Conservation (phyloP, 2,888 invertebrate species). For the Seira ritae region DNA sequence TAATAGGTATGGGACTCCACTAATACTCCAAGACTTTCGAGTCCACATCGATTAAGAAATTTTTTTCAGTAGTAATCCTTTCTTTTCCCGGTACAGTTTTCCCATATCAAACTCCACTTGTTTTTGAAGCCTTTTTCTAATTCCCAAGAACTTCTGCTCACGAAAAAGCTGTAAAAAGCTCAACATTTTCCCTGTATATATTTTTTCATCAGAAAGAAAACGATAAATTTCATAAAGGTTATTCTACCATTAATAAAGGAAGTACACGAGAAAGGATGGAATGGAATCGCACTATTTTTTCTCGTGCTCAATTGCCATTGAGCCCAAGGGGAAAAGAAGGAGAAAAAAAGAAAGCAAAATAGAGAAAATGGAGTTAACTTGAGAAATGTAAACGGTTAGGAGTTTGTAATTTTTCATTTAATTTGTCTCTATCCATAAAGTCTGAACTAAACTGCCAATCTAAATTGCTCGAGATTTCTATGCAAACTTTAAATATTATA, state of each 20-base stretch:
- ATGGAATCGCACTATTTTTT: constrained; percentile 27
- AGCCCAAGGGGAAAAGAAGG: constrained; percentile 28
- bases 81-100: not conserved
- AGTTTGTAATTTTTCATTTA: constrained; percentile 16
- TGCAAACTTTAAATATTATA: not conserved
- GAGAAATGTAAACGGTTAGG: not conserved
- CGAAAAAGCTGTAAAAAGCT: too few species aligned
- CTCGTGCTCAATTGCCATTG: constrained; percentile 40
- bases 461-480: not conserved
- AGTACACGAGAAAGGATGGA: constrained; percentile 38
- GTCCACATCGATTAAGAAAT: constrained; percentile 6
- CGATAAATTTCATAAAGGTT: not conserved
- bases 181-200: too few species aligned
- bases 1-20: not conserved
- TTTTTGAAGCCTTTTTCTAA: not conserved
- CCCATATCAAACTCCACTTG: not conserved
- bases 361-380: constrained; percentile 7
- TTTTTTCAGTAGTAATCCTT: not conserved
- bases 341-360: constrained; percentile 5
- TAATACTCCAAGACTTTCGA: constrained; percentile 8
- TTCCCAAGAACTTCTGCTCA: not conserved
- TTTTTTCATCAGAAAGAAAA: too few species aligned
- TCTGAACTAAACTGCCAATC: not conserved
- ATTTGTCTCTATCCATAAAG: constrained; percentile 4
- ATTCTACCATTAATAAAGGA: constrained; percentile 31